These are phyloP conservation scores for Trimorus sp. DNA, from an alignment of 2,888 invertebrate species.

Conservation along the genomic window DNA sequence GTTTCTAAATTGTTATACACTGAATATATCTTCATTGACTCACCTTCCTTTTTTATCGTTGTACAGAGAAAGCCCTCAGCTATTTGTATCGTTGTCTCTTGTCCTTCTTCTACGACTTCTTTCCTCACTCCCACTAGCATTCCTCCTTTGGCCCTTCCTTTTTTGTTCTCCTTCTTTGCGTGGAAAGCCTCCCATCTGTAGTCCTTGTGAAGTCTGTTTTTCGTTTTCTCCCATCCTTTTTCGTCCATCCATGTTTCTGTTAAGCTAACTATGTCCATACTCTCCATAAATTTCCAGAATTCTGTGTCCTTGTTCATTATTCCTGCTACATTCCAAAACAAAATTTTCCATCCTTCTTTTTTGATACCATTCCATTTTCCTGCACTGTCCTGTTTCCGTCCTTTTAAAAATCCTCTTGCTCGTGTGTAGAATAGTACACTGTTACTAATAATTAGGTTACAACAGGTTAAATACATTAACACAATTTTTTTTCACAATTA, in stretches of 20 bases:
- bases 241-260: too few relatives aligned
- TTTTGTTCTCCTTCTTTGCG: background rate
- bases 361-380: background rate
- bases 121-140: background rate
- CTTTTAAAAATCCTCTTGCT: too few relatives aligned
- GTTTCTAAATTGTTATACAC: background rate
- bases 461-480: too few relatives aligned
- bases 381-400: too few relatives aligned
- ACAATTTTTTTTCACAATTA: too few relatives aligned
- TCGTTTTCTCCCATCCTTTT: constrained; percentile 7
- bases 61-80: background rate
- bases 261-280: constrained; percentile 50
- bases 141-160: background rate
- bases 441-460: too few relatives aligned
- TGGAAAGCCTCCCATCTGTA: background rate
- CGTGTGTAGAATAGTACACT: too few relatives aligned
- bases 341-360: background rate
- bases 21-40: background rate
- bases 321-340: constrained; percentile 64
- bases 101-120: background rate
- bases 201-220: background rate
- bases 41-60: background rate
- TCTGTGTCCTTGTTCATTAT: constrained; percentile 58
- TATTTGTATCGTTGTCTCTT: background rate
- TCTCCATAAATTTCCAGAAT: too few relatives aligned